These are phyloP conservation scores for Centropus unirufus DNA, from an alignment of 2,113 vertebrate species.

Conservation along the genomic window DNA sequence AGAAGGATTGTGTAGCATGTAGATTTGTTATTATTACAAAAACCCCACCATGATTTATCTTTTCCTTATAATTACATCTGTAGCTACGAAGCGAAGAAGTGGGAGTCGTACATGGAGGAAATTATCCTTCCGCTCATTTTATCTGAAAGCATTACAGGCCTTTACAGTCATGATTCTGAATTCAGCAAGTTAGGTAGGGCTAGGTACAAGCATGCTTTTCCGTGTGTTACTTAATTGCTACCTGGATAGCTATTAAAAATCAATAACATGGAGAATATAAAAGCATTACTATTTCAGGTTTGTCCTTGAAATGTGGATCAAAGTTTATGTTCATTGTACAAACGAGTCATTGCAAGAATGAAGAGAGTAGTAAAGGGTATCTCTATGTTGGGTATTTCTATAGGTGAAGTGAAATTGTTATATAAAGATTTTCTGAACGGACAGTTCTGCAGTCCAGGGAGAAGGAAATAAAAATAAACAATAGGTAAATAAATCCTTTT, in stretches of 20 bases:
- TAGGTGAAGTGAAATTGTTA: not conserved
- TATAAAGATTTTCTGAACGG: not conserved
- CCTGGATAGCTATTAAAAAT: slow-evolving; percentile 37
- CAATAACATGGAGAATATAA: slow-evolving; percentile 20
- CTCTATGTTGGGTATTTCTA: not conserved
- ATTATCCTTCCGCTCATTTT: not conserved
- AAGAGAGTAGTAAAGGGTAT: not conserved
- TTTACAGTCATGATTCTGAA: not conserved
- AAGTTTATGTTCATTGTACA: slow-evolving; percentile 16
- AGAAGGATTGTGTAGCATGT: not conserved
- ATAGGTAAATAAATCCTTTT: not conserved
- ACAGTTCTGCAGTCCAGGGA: not conserved
- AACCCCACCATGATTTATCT: not conserved
- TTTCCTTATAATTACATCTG: not conserved
- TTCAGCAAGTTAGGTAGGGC: not conserved
- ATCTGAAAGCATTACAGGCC: not conserved
- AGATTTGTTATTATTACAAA: not conserved
- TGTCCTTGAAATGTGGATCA: slow-evolving; percentile 42
- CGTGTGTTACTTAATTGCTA: slow-evolving; percentile 42
- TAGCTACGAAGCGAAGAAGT: not conserved
- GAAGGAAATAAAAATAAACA: not conserved
- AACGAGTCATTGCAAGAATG: slow-evolving; percentile 1
- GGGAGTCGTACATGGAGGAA: not conserved
- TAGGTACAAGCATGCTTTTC: not conserved
- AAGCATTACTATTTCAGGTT: slow-evolving; percentile 18